These are phyloP conservation scores for Drosophila pseudoobscura DNA, from an alignment of 1,140 invertebrate species.

Conservation along the genomic window DNA sequence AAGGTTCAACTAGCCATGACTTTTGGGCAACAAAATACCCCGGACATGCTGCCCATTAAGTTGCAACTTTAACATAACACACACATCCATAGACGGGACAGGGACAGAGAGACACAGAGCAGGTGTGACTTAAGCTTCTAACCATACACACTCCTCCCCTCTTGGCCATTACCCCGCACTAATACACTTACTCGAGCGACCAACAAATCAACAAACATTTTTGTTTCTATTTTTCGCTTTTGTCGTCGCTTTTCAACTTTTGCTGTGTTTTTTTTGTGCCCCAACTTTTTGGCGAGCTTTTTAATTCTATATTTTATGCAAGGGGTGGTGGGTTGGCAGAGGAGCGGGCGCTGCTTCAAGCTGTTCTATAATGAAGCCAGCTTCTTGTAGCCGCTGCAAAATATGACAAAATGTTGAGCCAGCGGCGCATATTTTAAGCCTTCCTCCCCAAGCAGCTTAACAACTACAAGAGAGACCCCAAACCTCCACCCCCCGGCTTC, in stretches of 20 bases:
- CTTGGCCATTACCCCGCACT: constrained; percentile 21
- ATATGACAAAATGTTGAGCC: constrained; percentile 69
- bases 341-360: constrained; percentile 5
- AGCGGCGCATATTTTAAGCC: constrained; percentile 60
- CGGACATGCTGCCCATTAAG: constrained; percentile 57
- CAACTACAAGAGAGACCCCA: constrained; percentile 1
- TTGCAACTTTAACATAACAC: constrained; percentile 49
- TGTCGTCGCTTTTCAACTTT: constrained; percentile 43
- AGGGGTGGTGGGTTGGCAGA: too few species aligned
- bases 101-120: neutral
- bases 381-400: constrained; percentile 57
- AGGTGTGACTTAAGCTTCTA: constrained; percentile 40
- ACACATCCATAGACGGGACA: neutral
- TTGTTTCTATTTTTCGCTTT: constrained; percentile 46
- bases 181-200: constrained; percentile 26
- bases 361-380: constrained; percentile 65
- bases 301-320: constrained; percentile 68
- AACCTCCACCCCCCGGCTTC: constrained; percentile 9
- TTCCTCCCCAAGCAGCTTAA: constrained; percentile 36
- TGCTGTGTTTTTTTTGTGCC: constrained; percentile 32
- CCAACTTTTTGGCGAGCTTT: constrained; percentile 45
- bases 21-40: constrained; percentile 7
- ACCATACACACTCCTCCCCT: neutral
- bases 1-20: constrained; percentile 40
- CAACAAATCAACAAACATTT: constrained; percentile 52